Evolutionary conservation across 2,797 vertebrate genomes (phyloP).

Genomic region (Hippoglossus hippoglossus): DNA sequence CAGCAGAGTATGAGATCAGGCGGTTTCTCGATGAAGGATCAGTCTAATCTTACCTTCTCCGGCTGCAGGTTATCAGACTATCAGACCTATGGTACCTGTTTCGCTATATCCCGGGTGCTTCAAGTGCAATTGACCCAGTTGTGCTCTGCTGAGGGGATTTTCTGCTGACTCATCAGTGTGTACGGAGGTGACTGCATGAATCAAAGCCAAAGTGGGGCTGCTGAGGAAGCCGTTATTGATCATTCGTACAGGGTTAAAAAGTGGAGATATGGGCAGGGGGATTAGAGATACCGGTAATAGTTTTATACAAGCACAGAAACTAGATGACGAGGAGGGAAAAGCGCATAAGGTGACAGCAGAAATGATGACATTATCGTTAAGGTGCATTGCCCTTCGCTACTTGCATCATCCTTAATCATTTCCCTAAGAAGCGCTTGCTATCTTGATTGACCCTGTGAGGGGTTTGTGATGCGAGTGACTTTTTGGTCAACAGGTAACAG

Average conservation of each 20-base stretch:
- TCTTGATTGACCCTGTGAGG: slow-evolving; percentile 37
- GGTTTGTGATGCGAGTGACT: slow-evolving; percentile 31
- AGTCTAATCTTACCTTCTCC: slow-evolving; percentile 57
- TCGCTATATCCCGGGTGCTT: slow-evolving; percentile 16
- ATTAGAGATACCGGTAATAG: slow-evolving; percentile 4
- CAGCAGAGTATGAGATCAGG: slow-evolving; percentile 41
- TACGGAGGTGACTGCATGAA: slow-evolving; percentile 61
- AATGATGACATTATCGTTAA: slow-evolving; percentile 6
- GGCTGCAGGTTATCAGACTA: slow-evolving; percentile 42
- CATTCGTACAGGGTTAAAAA: slow-evolving; percentile 40
- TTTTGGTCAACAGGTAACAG: slow-evolving; percentile 34
- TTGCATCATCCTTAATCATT: slow-evolving; percentile 32
- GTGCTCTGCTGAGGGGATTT: slow-evolving; percentile 40
- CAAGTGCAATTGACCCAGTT: slow-evolving; percentile 62
- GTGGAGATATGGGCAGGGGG: slow-evolving; percentile 10
- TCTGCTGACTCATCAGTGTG: slow-evolving; percentile 69
- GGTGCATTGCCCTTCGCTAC: neutral
- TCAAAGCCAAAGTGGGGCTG: slow-evolving; percentile 57
- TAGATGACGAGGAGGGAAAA: neutral
- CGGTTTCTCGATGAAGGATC: slow-evolving; percentile 37
- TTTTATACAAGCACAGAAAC: slow-evolving; percentile 8
- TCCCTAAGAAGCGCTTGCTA: slow-evolving; percentile 33
- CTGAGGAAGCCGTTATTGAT: slow-evolving; percentile 71
- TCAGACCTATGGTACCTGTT: slow-evolving; percentile 31
- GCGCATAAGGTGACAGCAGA: neutral